A percentile compares a stretch with the other conserved stretches of the same genome.
Conservation (phyloP, 2,797 vertebrate genomes). For the Eulemur coronatus region DNA sequence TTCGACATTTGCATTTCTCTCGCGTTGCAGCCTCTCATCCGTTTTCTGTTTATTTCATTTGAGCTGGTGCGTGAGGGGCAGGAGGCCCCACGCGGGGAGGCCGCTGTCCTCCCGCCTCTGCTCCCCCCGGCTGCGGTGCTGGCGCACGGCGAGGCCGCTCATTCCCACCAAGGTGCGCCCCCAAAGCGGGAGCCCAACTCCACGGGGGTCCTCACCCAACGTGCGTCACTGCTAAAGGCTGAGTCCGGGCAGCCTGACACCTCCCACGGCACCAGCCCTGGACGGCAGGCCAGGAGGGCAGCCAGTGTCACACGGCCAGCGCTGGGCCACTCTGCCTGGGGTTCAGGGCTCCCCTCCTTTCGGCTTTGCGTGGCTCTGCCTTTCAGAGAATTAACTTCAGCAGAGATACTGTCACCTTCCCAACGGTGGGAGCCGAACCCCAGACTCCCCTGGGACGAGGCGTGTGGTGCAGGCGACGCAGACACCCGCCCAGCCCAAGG, state of each 20-base stretch:
- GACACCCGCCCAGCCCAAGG: background rate
- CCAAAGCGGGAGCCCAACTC: background rate
- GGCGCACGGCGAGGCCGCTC: accelerated
- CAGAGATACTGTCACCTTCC: background rate
- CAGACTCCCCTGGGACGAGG: background rate
- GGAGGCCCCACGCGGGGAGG: accelerated
- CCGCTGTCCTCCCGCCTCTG: background rate
- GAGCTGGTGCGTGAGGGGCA: background rate
- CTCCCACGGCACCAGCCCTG: background rate
- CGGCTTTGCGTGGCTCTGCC: background rate
- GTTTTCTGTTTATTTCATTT: background rate
- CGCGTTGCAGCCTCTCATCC: accelerated
- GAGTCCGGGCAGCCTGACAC: background rate
- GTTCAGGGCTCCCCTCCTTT: too few species aligned
- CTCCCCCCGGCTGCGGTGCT: background rate
- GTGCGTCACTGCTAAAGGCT: too few species aligned
- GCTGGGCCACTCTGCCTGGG: accelerated
- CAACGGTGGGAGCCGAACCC: background rate
- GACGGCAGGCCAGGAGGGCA: too few species aligned
- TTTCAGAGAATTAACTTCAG: background rate
- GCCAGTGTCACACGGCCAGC: background rate
- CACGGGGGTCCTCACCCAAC: background rate
- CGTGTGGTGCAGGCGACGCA: accelerated
- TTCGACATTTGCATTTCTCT: accelerated
- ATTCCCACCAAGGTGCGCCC: background rate